These are phyloP conservation scores for Trachemys scripta DNA, from an alignment of 2,113 vertebrate genomes.

Conservation along the genomic window DNA sequence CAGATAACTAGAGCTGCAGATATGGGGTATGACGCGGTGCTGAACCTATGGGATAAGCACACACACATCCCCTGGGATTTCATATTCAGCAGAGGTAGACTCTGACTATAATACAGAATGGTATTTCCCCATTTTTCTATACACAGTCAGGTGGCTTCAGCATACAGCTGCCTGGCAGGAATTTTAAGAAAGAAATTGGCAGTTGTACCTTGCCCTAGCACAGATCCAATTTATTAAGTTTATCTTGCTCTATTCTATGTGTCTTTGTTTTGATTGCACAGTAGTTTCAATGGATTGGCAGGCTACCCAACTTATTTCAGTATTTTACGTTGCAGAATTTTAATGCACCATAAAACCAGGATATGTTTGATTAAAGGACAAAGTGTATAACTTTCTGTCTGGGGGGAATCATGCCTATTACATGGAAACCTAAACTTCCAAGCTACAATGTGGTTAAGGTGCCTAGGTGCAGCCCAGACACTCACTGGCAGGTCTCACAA, in stretches of 20 bases:
- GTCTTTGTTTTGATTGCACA: accelerated
- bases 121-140: not conserved
- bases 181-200: not conserved
- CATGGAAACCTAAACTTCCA: not conserved
- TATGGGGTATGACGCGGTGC: not conserved
- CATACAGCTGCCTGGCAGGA: not conserved
- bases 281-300: not conserved
- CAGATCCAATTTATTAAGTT: not conserved
- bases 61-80: not conserved
- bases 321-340: not conserved
- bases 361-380: too few relatives aligned
- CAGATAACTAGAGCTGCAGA: not conserved
- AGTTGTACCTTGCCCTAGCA: not conserved
- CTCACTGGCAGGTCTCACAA: not conserved
- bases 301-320: not conserved
- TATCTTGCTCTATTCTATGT: not conserved
- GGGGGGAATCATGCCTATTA: accelerated
- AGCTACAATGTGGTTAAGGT: not conserved
- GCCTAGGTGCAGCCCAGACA: not conserved
- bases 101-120: not conserved
- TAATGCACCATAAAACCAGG: not conserved
- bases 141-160: not conserved
- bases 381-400: not conserved
- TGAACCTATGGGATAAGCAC: not conserved
- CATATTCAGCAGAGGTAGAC: not conserved